These are phyloP conservation scores for Teleogryllus oceanicus DNA, from an alignment of 2,888 invertebrate species.

Conservation along the genomic window DNA sequence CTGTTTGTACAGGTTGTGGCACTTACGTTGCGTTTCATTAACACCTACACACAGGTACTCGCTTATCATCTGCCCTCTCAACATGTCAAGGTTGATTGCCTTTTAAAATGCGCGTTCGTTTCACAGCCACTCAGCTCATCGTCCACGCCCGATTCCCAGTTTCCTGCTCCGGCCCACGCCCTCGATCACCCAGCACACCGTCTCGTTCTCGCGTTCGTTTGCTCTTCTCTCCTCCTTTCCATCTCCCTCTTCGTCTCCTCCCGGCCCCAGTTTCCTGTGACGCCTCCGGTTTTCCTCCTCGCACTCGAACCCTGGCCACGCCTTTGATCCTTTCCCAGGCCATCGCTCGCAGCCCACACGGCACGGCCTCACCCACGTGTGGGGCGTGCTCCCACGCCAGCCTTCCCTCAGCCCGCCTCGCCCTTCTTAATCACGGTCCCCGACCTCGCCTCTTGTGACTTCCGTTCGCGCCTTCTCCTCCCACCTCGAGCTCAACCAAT, in stretches of 20 bases:
- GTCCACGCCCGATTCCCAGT: no score
- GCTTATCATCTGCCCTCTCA: no score
- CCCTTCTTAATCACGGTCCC: not conserved
- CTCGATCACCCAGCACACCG: conserved; percentile 43
- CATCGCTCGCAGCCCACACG: no score
- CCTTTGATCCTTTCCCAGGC: not conserved
- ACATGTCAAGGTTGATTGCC: no score
- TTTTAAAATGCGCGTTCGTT: no score
- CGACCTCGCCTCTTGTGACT: not conserved
- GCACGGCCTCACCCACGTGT: no score
- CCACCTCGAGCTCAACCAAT: not conserved
- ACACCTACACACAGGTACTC: no score
- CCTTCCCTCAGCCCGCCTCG: not conserved
- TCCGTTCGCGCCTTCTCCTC: not conserved
- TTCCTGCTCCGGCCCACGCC: conserved; percentile 18
- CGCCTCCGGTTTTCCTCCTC: not conserved
- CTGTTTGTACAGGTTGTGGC: no score
- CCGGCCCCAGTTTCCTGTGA: not conserved
- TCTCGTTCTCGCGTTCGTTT: not conserved
- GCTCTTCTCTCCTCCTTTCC: not conserved
- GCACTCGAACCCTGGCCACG: not conserved
- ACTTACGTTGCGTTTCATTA: no score
- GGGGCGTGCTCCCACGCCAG: not conserved
- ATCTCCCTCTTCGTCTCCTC: not conserved
- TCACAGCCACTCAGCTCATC: no score